phyloP scores from a whole-genome alignment of 2,113 vertebrate species.

The Hyaena hyaena region DNA sequence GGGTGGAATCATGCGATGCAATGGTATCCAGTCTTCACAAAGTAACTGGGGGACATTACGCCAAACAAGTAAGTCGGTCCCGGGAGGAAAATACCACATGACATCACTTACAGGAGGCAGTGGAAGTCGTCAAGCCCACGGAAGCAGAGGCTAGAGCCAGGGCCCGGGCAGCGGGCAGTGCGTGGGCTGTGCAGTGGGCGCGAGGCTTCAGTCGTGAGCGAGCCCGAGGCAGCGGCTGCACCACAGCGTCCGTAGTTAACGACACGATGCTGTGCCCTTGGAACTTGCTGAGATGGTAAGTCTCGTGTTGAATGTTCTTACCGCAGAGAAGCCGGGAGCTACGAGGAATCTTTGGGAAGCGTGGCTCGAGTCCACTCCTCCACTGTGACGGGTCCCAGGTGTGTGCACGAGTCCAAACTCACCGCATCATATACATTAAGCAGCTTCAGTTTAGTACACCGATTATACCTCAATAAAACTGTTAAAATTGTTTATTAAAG shows the following conservation, averaged over 20 bases:
- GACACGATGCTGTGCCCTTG: accelerated
- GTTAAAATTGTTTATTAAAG: neutral
- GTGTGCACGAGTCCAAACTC: neutral
- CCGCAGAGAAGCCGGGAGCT: neutral
- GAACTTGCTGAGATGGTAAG: neutral
- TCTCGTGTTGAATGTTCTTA: neutral
- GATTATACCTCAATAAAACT: neutral
- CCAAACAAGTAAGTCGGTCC: accelerated
- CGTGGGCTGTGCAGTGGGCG: accelerated
- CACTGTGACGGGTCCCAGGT: accelerated
- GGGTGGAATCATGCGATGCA: accelerated
- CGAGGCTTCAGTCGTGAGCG: neutral
- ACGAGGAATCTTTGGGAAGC: neutral
- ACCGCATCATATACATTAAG: neutral
- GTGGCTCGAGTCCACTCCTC: neutral
- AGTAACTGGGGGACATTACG: neutral
- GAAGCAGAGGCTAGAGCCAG: neutral
- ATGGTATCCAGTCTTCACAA: accelerated
- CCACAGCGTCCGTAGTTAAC: accelerated
- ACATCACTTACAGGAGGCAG: neutral
- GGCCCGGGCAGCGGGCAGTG: neutral
- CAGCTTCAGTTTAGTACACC: accelerated
- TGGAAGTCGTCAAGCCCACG: neutral
- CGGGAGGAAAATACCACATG: accelerated
- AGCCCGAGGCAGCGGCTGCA: neutral